These are phyloP conservation scores for Callyntrura guangdongensis DNA, from an alignment of 2,888 invertebrate species.

Conservation along the genomic window DNA sequence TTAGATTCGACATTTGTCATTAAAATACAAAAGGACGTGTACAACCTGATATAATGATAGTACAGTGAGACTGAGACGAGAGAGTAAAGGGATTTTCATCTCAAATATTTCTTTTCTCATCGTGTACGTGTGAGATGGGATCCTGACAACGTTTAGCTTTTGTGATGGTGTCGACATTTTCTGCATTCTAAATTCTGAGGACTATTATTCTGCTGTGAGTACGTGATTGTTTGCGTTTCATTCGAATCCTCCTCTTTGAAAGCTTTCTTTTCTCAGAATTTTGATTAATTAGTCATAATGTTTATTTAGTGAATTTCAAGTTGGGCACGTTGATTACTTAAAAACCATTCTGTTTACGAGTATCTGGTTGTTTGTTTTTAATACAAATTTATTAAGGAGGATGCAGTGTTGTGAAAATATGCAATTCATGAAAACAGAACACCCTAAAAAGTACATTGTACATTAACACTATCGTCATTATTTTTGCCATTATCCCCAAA, in stretches of 20 bases:
- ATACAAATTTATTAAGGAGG: too few relatives aligned
- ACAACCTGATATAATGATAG: background rate
- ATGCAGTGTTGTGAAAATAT: too few relatives aligned
- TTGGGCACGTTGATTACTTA: constrained; percentile 29
- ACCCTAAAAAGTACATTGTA: too few relatives aligned
- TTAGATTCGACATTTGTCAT: constrained; percentile 58
- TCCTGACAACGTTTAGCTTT: background rate
- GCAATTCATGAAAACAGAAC: too few relatives aligned
- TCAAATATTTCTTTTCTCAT: background rate
- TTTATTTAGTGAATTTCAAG: constrained; percentile 29
- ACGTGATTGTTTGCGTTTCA: constrained; percentile 15
- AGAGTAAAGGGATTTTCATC: constrained; percentile 26
- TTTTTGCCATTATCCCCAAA: too few relatives aligned
- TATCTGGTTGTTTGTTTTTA: too few relatives aligned
- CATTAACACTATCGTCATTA: too few relatives aligned
- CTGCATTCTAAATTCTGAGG: background rate
- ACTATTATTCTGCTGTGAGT: background rate
- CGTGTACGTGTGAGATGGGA: background rate
- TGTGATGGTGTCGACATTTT: background rate
- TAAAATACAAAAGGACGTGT: background rate
- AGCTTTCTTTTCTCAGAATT: constrained; percentile 67
- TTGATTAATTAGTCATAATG: constrained; percentile 65
- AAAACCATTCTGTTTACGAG: too few relatives aligned
- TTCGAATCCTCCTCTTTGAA: constrained; percentile 6
- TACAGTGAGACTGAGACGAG: background rate